These are phyloP conservation scores for Andricus curvator DNA, from an alignment of 2,888 invertebrate species.

Conservation along the genomic window DNA sequence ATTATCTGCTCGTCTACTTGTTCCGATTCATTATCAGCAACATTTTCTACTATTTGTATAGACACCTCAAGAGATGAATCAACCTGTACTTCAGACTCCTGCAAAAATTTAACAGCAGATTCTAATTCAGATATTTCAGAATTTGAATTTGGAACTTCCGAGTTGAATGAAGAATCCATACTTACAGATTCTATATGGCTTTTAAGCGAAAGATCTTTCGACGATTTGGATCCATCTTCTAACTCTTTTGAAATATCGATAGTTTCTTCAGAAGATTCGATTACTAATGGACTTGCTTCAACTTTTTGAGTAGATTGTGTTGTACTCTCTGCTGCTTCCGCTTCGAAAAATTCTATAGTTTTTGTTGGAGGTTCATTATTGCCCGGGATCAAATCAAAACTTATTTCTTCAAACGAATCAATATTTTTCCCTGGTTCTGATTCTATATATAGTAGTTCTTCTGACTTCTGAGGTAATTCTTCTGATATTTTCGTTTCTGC, in stretches of 20 bases:
- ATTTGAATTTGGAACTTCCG: conserved; percentile 50
- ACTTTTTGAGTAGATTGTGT: too few relatives aligned
- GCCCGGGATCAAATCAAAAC: conserved; percentile 60
- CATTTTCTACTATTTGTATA: conserved; percentile 64
- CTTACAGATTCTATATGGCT: conserved; percentile 58
- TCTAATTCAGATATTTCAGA: conserved; percentile 73
- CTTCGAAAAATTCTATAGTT: conserved; percentile 13
- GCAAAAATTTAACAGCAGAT: conserved; percentile 74
- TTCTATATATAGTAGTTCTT: conserved; percentile 57
- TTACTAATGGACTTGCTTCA: background rate
- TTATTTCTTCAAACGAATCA: conserved; percentile 62
- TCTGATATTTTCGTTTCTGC: conserved; percentile 33
- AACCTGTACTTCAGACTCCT: conserved; percentile 77
- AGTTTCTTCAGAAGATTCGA: conserved; percentile 1
- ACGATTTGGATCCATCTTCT: conserved; percentile 3
- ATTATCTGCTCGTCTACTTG: conserved; percentile 62
- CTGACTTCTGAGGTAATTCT: conserved; percentile 57
- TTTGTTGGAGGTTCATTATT: conserved; percentile 47
- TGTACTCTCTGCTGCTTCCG: background rate
- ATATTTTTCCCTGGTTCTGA: conserved; percentile 57
- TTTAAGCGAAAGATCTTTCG: conserved; percentile 35
- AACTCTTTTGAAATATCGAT: background rate
- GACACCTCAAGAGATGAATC: conserved; percentile 72
- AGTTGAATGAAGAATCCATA: conserved; percentile 51
- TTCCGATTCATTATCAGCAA: conserved; percentile 56